Evolutionary conservation across 2,113 vertebrate species (phyloP).

Genomic region (Ammospiza caudacuta): DNA sequence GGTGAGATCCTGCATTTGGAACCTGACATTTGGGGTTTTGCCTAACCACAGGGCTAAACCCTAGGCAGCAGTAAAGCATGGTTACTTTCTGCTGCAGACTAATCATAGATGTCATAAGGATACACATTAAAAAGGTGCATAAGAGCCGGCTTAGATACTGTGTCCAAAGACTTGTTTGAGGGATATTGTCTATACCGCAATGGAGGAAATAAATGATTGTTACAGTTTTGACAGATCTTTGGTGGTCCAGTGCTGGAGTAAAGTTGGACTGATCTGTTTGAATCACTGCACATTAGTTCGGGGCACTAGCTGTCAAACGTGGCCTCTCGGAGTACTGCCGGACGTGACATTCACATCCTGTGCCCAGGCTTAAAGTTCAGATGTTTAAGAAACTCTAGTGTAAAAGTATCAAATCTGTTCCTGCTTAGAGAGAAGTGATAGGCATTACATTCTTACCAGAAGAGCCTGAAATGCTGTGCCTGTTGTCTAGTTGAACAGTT

Average conservation of each 20-base stretch:
- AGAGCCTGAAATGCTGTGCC: neutral
- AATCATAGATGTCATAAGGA: neutral
- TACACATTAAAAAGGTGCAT: neutral
- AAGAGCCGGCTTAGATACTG: neutral
- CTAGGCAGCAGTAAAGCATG: neutral
- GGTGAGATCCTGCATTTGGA: neutral
- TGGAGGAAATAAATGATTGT: neutral
- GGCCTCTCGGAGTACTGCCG: rapidly evolving
- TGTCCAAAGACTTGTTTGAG: neutral
- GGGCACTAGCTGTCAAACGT: neutral
- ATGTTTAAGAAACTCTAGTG: neutral
- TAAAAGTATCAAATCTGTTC: neutral
- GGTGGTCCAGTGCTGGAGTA: neutral
- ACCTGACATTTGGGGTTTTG: neutral
- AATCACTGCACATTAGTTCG: neutral
- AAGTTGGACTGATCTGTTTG: neutral
- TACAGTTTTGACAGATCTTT: neutral
- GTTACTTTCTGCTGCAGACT: neutral
- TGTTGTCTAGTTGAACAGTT: neutral
- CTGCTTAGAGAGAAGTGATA: neutral
- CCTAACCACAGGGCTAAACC: neutral
- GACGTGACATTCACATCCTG: rapidly evolving
- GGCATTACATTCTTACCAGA: neutral
- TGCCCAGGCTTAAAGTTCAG: neutral
- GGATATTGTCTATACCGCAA: neutral